Evolutionary conservation across 2,888 invertebrate genomes (phyloP).

Genomic region (Limulus polyphemus): DNA sequence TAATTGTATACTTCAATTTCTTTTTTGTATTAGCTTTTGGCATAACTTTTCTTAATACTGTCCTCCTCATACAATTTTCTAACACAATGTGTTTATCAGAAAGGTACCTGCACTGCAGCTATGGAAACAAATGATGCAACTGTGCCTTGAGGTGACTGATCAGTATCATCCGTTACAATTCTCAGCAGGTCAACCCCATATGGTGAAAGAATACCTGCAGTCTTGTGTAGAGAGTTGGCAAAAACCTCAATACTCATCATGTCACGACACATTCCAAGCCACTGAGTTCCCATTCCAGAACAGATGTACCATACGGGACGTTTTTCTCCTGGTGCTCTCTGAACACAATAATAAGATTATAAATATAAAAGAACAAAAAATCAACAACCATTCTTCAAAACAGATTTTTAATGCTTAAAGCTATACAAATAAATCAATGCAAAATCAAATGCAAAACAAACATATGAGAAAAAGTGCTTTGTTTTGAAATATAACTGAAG

Average conservation of each 20-base stretch:
- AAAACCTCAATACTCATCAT: constrained; percentile 72
- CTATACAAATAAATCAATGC: too few species aligned
- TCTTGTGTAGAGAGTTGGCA: constrained; percentile 59
- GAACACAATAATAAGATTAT: constrained; percentile 1
- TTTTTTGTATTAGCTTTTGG: too few species aligned
- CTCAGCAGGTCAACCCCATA: constrained; percentile 71
- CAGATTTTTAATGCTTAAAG: too few species aligned
- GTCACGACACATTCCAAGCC: constrained; percentile 86
- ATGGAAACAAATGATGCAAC: constrained; percentile 77
- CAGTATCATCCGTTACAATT: constrained; percentile 60
- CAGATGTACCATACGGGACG: constrained; percentile 89
- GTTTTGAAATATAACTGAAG: too few species aligned
- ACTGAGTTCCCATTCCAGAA: constrained; percentile 97
- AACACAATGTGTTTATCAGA: too few species aligned
- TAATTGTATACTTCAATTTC: too few species aligned
- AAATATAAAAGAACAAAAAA: too few species aligned
- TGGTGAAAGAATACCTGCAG: constrained; percentile 60
- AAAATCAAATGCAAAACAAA: too few species aligned
- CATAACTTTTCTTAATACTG: too few species aligned
- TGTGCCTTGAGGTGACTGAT: constrained; percentile 67
- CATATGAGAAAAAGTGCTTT: too few species aligned
- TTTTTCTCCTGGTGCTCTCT: constrained; percentile 40
- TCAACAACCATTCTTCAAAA: too few species aligned
- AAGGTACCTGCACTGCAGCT: constrained; percentile 70
- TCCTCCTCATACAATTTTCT: too few species aligned